Percentiles rank a stretch among this genome's conserved stretches.
Conservation (phyloP, 2,113 vertebrate species). For the Sakesphorus luctuosus region DNA sequence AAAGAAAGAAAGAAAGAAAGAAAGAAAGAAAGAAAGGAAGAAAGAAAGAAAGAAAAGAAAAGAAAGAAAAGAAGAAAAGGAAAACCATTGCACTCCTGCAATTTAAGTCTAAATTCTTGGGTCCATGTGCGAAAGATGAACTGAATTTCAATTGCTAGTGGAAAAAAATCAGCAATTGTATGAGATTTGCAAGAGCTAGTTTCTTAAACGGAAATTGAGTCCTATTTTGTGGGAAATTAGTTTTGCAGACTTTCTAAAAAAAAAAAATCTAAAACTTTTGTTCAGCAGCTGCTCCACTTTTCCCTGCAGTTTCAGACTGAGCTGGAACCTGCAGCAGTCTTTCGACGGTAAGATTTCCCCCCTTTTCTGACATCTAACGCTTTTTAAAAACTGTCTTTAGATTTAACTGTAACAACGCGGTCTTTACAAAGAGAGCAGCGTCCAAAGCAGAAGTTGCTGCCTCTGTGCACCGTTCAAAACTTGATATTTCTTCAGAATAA, state of each 20-base stretch:
- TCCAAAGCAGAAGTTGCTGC: constrained; percentile 48
- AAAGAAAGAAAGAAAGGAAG: no score
- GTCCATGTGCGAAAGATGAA: constrained; percentile 67
- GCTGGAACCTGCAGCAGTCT: constrained; percentile 73
- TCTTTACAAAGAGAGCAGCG: constrained; percentile 24
- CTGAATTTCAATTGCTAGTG: constrained; percentile 64
- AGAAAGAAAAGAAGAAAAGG: neutral
- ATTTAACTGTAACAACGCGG: constrained; percentile 30
- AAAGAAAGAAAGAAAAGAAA: no score
- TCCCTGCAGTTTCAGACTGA: constrained; percentile 75
- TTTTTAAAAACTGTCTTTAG: constrained; percentile 42
- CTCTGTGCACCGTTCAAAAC: constrained; percentile 51
- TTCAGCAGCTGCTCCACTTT: constrained; percentile 78
- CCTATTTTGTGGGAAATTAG: constrained; percentile 85
- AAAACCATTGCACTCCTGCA: neutral
- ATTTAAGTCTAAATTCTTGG: constrained; percentile 36
- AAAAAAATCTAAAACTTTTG: constrained; percentile 78
- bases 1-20: no score
- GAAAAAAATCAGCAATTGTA: constrained; percentile 69
- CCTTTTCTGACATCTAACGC: constrained; percentile 67
- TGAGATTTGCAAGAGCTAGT: constrained; percentile 74
- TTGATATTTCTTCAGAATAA: constrained; percentile 69
- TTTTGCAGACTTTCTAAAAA: constrained; percentile 81
- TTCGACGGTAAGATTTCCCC: constrained; percentile 77
- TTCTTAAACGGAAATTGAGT: constrained; percentile 84